Conservation (phyloP, 2,888 invertebrate genomes). For the Tigriopus californicus region DNA sequence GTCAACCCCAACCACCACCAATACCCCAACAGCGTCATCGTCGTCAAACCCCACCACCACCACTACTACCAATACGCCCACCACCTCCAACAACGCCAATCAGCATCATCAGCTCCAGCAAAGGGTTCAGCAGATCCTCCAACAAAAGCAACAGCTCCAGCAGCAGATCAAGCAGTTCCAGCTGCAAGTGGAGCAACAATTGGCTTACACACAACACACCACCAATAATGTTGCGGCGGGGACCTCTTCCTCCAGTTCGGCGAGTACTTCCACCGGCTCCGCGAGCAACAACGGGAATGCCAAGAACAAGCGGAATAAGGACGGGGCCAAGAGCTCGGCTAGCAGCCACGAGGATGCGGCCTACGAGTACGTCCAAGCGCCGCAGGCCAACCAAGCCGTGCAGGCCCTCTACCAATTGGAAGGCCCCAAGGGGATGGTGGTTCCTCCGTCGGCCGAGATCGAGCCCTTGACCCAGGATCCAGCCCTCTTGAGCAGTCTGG, state of each 20-base stretch:
- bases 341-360: not conserved
- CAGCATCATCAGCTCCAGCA: conserved; percentile 21
- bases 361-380: conserved; percentile 20
- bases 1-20: too few species aligned
- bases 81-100: too few species aligned
- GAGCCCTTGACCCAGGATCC: not conserved
- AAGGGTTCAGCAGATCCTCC: conserved; percentile 19
- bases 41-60: too few species aligned
- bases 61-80: too few species aligned
- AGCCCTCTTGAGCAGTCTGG: not conserved
- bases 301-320: too few species aligned
- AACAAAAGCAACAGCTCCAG: conserved; percentile 26
- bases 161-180: conserved; percentile 31
- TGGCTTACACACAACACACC: conserved; percentile 17
- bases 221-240: not conserved
- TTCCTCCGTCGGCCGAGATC: not conserved
- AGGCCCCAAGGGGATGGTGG: too few species aligned
- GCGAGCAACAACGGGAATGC: too few species aligned
- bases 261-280: too few species aligned
- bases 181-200: conserved; percentile 23
- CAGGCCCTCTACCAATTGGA: conserved; percentile 19
- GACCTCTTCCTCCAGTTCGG: not conserved
- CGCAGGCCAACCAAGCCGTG: conserved; percentile 20
- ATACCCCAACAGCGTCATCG: too few species aligned
- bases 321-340: not conserved